phyloP scores from a whole-genome alignment of 2,888 invertebrate genomes.

The Myathropa florea region DNA sequence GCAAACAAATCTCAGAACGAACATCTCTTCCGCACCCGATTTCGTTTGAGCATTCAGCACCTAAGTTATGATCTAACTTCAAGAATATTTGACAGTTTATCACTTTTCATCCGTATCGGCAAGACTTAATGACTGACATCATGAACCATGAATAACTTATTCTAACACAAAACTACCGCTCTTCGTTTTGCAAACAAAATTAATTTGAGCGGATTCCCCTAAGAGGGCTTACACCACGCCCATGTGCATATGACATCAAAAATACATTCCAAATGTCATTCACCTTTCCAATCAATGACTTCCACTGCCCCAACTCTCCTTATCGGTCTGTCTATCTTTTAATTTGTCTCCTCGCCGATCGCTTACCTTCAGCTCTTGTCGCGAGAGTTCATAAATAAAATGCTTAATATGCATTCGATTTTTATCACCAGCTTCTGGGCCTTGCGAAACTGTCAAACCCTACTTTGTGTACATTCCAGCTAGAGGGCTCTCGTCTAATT shows the following conservation, averaged over 20 bases:
- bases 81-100: no score
- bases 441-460: background rate
- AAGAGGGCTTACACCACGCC: background rate
- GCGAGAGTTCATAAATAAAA: background rate
- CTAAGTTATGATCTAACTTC: no score
- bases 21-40: no score
- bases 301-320: background rate
- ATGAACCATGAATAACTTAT: no score
- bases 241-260: background rate
- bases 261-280: background rate
- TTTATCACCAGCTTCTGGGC: slow-evolving; percentile 41
- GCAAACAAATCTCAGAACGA: no score
- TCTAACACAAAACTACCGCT: no score
- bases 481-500: slow-evolving; percentile 46
- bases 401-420: slow-evolving; percentile 20
- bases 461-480: background rate
- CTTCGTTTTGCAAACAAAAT: no score
- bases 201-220: no score
- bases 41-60: no score
- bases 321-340: background rate
- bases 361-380: background rate
- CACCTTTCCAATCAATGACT: background rate
- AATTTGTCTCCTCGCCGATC: background rate
- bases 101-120: no score
- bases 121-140: no score